Evolutionary conservation across 2,888 invertebrate genomes (phyloP), one percentile per base, ranked within the genome.

Genomic region (Drosophila bunnanda): DNA sequence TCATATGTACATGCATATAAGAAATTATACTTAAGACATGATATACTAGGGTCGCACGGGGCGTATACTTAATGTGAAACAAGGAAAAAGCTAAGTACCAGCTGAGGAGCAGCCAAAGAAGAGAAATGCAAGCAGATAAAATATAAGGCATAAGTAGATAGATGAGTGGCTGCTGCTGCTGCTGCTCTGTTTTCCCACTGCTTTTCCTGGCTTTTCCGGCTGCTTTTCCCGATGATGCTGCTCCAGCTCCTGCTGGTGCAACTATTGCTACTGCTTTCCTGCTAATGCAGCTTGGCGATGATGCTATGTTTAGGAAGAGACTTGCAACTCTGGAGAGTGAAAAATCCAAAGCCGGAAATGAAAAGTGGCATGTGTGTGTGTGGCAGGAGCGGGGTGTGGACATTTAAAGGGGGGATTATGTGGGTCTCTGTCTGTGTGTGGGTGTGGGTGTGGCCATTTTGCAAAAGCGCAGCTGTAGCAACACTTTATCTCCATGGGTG

Each of bases 391-490:
- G 65, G 22, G 65, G 60, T 44, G 41, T 34, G 50, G 58, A 52
- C 58, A 58, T 52, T 30, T 15, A 36, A 12, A 32, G 34, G n/a
- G 39, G 38, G 72, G 32, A 20, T 25, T 48, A 54, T 32, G 50
- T 17, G 46, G 3, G 44, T 22, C 13, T 22, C 41, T n/a, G 34
- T 17, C 15, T 48, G 71, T 54, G 57, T 52, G 65, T 17, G 34
- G 20, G 28, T 53, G 70, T 64, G 75, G 81, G 78, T 72, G 79
- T 79, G 82, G 79, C 79, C 77, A 75, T 80, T 82, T 75, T 66
- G 75, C 81, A 83, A 79, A 72, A 79, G 84, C 81, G 79, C 84
- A 83, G 81, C 84, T 87, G 87, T 76, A 75, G 84, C 87, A 87
- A 81, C 86, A 82, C 80, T 85, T 81, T 67, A 67, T 67, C 58